Conservation (phyloP, 2,888 invertebrate species). For the Drosophila antonietae region DNA sequence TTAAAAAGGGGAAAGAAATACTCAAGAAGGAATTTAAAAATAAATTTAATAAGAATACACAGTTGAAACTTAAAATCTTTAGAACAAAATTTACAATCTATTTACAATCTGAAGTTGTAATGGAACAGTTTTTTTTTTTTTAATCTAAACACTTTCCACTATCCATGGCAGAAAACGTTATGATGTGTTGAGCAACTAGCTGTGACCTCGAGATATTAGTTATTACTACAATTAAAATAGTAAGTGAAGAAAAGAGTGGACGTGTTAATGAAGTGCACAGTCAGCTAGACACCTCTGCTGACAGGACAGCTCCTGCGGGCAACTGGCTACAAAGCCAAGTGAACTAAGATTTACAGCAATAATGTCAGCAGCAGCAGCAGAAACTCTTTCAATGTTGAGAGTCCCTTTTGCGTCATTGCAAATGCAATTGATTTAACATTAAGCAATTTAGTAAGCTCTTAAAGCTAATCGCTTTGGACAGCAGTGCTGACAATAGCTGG, state of each 20-base stretch:
- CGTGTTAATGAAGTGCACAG: conserved; percentile 15
- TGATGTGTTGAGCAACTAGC: no score
- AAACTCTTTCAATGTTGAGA: neutral
- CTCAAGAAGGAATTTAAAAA: no score
- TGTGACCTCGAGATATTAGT: no score
- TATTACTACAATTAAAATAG: neutral
- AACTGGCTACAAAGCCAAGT: conserved; percentile 36
- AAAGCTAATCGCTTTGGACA: conserved; percentile 25
- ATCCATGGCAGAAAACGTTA: no score
- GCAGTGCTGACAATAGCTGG: conserved; percentile 25
- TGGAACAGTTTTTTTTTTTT: no score
- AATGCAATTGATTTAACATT: conserved; percentile 32
- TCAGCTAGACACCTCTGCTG: neutral
- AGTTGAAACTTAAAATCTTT: no score
- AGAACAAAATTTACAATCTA: no score
- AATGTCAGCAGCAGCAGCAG: conserved; percentile 53
- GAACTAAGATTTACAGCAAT: conserved; percentile 25
- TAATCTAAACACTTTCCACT: no score
- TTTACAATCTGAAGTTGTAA: no score
- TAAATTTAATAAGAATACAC: no score
- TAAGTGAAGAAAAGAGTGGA: neutral
- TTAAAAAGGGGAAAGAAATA: no score
- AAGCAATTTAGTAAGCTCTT: conserved; percentile 24
- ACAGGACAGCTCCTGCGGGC: conserved; percentile 28
- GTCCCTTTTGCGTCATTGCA: conserved; percentile 13